A percentile compares a stretch with the other conserved stretches of the same genome.
These are phyloP conservation scores for Chitala chitala DNA, from an alignment of 2,113 vertebrate species.

Conservation along the genomic window DNA sequence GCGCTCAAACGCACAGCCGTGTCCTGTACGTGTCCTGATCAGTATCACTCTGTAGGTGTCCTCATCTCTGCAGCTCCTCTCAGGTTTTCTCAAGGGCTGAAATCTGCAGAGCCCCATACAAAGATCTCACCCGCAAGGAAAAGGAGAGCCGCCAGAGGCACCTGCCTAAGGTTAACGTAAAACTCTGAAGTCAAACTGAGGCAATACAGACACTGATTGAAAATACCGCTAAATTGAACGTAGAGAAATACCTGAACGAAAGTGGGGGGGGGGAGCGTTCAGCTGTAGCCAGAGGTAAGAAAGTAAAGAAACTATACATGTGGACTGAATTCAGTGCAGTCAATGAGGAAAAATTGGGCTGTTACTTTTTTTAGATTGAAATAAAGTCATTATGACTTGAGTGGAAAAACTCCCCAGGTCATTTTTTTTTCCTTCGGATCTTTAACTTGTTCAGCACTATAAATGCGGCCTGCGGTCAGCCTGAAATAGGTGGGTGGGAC, in stretches of 20 bases:
- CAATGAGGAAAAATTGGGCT: neutral
- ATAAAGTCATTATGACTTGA: slow-evolving; percentile 10
- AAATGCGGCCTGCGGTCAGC: slow-evolving; percentile 25
- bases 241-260: neutral
- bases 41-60: too few relatives aligned
- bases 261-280: neutral
- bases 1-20: too few relatives aligned
- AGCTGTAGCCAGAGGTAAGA: neutral
- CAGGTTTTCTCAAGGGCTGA: too few relatives aligned
- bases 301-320: slow-evolving; percentile 9
- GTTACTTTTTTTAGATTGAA: slow-evolving; percentile 12
- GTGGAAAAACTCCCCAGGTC: slow-evolving; percentile 18
- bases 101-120: too few relatives aligned
- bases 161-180: too few relatives aligned
- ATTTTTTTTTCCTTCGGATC: slow-evolving; percentile 20
- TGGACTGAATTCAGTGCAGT: slow-evolving; percentile 8
- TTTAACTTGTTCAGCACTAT: slow-evolving; percentile 17
- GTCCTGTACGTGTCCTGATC: too few relatives aligned
- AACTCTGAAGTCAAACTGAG: too few relatives aligned
- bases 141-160: too few relatives aligned
- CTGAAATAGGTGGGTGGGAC: slow-evolving; percentile 18
- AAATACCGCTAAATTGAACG: neutral
- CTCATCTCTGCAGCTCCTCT: too few relatives aligned
- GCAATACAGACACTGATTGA: too few relatives aligned
- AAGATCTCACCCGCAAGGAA: too few relatives aligned